Base-by-base conservation (phyloP, 2,797 vertebrate species). In the Ptychobarbus kaznakovi region DNA sequence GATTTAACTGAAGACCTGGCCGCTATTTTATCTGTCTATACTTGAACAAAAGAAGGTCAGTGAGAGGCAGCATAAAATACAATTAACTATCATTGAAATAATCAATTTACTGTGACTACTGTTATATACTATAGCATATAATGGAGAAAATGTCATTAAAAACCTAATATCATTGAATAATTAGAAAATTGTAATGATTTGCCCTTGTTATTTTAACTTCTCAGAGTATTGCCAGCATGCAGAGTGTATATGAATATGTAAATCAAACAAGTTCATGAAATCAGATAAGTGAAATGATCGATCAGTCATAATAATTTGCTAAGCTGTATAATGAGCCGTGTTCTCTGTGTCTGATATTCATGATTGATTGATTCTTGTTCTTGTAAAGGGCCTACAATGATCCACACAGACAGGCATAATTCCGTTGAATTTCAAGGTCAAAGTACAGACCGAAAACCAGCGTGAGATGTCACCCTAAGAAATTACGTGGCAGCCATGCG, bases 341-440 rank as follows among this genome's bases (percentile, higher is more conserved):
- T 46, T 65, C 46, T 81, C 22, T 13, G 20, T 5, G 4, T 73
- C 28, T 11, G 56, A 38, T 35, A 16, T 75, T 82, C 28, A 83
- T 40, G 73, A 66, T 32, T 25, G 82, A 77, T 78, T 84, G 82
- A 78, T 69, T 56, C 74, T 42, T 56, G 51, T 72, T 86, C 68
- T 49, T 80, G 66, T 73, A 81, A 86, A 56, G 28, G 90, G 90
- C 88, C 87, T 58, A n/a, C 65, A 82, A 28, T 58, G 53, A 73
- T 65, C 74, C 88, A 88, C 92, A 87, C 90, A 93, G 92, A 94
- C 93, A 94, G 92, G 91, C 93, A 92, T 90, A 93, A 90, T 90
- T 92, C 93, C 90, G 92, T 89, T 89, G 94, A 92, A 92, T 94
- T 93, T 96, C 95, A 96, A 96, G 95, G 95, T 96, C 95, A 95